Base-by-base conservation (phyloP, 2,113 vertebrate genomes). In the Orthonyx spaldingii region DNA sequence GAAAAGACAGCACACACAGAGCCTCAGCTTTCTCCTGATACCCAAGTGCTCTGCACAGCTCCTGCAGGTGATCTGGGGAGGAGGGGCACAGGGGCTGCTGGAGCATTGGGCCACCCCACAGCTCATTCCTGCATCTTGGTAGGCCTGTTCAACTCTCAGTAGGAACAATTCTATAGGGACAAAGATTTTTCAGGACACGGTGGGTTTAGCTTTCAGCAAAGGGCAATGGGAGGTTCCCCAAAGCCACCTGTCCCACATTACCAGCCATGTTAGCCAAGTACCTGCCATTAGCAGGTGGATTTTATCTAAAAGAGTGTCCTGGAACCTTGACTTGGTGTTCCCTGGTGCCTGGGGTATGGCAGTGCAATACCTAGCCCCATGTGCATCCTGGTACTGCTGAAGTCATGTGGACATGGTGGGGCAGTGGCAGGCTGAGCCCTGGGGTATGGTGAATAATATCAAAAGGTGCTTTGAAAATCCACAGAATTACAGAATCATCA, bases 361-460 rank as follows among this genome's bases (percentile, higher is more conserved):
- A 5, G 10, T 15, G 8, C 39, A 33, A 28, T 22, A 21, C 30
- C 6, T 28, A 59, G 21, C 8, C 23, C 33, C 2, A 0, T 20
- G 26, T 17, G 33, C 10, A 15, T 18, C 30, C 64, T 41, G 46
- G 19, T 32, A 39, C 15, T 4, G 16, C 55, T 18, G 37, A 42
- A 26, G 32, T 5, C 10, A 6, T 7, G 2, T 1, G 5, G 5
- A 13, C 24, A 30, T 1, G 2, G 13, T 0, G 0, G 15, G 11
- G 9, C 33, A 41, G 39, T 0, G 4, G 10, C 39, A 41, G 7
- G 15, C 26, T 76, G 37, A 75, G 47, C 9, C 26, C 24, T 32
- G 18, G 9, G n/a, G 4, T 17, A 32, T 53, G 30, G 16, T 16
- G 35, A 14, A 30, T 33, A 37, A 18, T 1, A 2, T 20, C 13